Evolutionary conservation across 2,113 vertebrate species (phyloP), one percentile per base, ranked within the genome.

Genomic region (Oreotragus oreotragus): DNA sequence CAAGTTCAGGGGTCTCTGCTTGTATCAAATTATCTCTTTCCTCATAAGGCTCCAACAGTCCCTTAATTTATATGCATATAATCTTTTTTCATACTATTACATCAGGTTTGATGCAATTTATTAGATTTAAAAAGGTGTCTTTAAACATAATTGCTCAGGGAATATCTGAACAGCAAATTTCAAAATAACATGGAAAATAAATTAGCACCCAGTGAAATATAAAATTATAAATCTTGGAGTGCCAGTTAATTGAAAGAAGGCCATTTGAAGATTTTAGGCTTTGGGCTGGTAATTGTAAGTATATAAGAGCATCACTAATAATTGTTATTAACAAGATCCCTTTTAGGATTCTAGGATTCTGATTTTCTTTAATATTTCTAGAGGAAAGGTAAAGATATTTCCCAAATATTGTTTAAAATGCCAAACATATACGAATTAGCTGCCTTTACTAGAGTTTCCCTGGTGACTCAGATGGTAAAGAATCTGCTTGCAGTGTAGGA

Each of bases 391-490:
- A n/a, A 89, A 94, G 81, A 66, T 39, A 49, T 87, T 60, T 21
- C 27, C 53, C 36, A 55, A 91, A 23, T 39, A 2, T 83, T 57
- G 7, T 83, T 76, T 79, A 64, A 66, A 79, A 76, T 94, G 21
- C 36, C 57, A 25, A 94, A 81, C 25, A 45, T 25, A 39, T 25
- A n/a, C 19, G 57, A 81, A 96, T 43, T 19, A 23, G 97, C 73
- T 92, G 7, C 25, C 93, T 96, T 84, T 84, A 43, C 33, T 98
- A 99, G 99, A 99, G 98, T n/a, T 70, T 36, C 10, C n/a, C 66
- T 39, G 19, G n/a, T 21, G 66, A n/a, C 17, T 2, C 19, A 39
- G 66, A 70, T 2, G n/a, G 64, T 70, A 6, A 36, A 70, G 64
- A 66, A 36, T 36, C 64, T 70, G n/a, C n/a, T 4, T 70, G 66